A percentile compares a stretch with the other conserved stretches of the same genome.
Conservation (phyloP, 2,888 invertebrate genomes). For the Agriotes lineatus region DNA sequence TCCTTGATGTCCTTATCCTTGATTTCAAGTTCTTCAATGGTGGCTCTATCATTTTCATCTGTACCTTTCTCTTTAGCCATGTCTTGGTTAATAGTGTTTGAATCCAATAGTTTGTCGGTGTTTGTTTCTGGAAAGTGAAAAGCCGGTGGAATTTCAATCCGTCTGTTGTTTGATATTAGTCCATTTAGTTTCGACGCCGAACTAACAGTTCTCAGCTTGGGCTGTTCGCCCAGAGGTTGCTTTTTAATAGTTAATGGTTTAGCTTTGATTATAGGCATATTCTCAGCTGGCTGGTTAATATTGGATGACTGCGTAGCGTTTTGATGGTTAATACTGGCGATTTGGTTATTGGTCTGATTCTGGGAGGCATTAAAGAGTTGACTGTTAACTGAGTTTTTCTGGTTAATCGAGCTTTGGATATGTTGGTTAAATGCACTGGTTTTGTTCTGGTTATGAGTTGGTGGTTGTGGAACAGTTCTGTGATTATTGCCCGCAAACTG, state of each 20-base stretch:
- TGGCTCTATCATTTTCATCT: conserved; percentile 45
- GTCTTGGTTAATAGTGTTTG: conserved; percentile 26
- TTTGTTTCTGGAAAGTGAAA: conserved; percentile 80
- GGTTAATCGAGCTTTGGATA: conserved; percentile 31
- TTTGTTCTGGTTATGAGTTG: conserved; percentile 29
- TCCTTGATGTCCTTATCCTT: conserved; percentile 54
- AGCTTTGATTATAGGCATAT: conserved; percentile 77
- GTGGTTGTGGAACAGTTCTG: conserved; percentile 45
- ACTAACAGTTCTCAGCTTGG: conserved; percentile 74
- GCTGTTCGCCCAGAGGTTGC: conserved; percentile 84
- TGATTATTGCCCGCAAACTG: conserved; percentile 28
- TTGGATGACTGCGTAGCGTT: conserved; percentile 40
- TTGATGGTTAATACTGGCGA: conserved; percentile 25
- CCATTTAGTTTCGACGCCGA: conserved; percentile 70
- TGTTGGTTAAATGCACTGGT: conserved; percentile 39
- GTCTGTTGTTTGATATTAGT: conserved; percentile 77
- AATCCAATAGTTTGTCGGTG: conserved; percentile 54
- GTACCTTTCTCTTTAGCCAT: conserved; percentile 57
- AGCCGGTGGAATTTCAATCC: conserved; percentile 87
- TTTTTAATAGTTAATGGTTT: conserved; percentile 87
- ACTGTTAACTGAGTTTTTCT: conserved; percentile 41
- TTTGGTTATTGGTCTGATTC: conserved; percentile 39
- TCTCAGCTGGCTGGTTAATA: conserved; percentile 59
- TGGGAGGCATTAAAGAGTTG: background rate
- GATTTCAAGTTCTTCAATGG: conserved; percentile 59